These are phyloP conservation scores for Phyllostomus hastatus DNA, from an alignment of 2,113 vertebrate species.

Conservation along the genomic window DNA sequence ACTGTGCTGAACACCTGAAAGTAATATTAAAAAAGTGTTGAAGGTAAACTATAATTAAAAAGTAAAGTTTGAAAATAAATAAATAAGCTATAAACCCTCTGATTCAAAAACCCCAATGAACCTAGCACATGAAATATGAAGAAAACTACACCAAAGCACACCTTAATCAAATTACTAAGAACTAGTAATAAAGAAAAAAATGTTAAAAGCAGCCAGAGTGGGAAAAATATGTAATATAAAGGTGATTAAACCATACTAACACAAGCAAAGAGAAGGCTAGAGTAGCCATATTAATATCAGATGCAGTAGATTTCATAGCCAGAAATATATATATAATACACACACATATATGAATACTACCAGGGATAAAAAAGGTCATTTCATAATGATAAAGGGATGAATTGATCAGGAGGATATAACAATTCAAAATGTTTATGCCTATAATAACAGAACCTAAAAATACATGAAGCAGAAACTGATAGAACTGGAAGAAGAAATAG, in stretches of 20 bases:
- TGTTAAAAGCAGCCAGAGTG: not conserved
- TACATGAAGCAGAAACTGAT: not conserved
- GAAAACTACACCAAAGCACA: not conserved
- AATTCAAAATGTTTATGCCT: not conserved
- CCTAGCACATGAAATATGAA: not conserved
- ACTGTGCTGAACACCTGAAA: not conserved
- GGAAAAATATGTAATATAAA: not conserved
- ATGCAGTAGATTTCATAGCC: not conserved
- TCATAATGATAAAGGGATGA: constrained; percentile 31
- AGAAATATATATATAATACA: not conserved
- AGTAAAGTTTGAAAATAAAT: not conserved
- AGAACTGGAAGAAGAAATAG: not conserved
- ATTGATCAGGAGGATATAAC: not conserved
- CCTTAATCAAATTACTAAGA: constrained; percentile 15
- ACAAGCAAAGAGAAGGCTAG: not conserved
- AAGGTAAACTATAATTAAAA: not conserved
- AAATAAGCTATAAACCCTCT: not conserved
- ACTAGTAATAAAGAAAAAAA: not conserved
- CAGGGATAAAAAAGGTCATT: not conserved
- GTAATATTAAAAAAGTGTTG: not conserved
- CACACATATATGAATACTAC: too few relatives aligned
- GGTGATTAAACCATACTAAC: not conserved
- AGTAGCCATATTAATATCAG: not conserved
- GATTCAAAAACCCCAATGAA: constrained; percentile 5
- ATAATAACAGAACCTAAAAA: not conserved